Evolutionary conservation across 2,797 vertebrate genomes (phyloP).

Genomic region (Pteronotus mesoamericanus): DNA sequence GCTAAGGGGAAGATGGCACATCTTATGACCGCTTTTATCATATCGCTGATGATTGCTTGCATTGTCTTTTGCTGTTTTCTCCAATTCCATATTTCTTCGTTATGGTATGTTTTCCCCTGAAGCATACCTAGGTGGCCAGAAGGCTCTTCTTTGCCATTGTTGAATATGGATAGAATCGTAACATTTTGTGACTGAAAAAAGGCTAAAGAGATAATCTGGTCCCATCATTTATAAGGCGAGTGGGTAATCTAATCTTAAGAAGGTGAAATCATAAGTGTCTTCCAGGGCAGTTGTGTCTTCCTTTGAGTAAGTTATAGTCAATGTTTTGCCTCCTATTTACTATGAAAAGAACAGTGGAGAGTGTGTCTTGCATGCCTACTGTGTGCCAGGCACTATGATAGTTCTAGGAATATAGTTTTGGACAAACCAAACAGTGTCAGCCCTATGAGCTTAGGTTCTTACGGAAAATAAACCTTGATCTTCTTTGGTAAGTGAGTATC

Average conservation of each 20-base stretch:
- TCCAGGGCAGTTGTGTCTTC: not conserved
- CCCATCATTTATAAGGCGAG: not conserved
- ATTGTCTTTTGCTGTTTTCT: not conserved
- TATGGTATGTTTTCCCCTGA: not conserved
- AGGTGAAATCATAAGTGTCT: not conserved
- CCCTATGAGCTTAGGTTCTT: not conserved
- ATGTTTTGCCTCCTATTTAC: not conserved
- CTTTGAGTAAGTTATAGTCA: not conserved
- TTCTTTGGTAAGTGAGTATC: not conserved
- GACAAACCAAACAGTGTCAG: not conserved
- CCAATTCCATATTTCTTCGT: not conserved
- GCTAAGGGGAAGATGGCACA: not conserved
- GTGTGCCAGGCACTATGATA: not conserved
- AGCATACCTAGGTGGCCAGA: not conserved
- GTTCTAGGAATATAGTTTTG: not conserved
- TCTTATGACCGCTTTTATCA: not conserved
- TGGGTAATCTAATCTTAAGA: not conserved
- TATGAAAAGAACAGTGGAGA: not conserved
- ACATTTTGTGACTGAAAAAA: not conserved
- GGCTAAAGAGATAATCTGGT: not conserved
- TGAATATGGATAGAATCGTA: not conserved
- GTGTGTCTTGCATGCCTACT: not conserved
- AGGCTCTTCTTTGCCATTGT: not conserved
- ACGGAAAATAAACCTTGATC: not conserved
- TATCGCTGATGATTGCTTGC: not conserved